Evolutionary conservation across 2,797 vertebrate genomes (phyloP).

Genomic region (Hyperoplus lanceolatus): DNA sequence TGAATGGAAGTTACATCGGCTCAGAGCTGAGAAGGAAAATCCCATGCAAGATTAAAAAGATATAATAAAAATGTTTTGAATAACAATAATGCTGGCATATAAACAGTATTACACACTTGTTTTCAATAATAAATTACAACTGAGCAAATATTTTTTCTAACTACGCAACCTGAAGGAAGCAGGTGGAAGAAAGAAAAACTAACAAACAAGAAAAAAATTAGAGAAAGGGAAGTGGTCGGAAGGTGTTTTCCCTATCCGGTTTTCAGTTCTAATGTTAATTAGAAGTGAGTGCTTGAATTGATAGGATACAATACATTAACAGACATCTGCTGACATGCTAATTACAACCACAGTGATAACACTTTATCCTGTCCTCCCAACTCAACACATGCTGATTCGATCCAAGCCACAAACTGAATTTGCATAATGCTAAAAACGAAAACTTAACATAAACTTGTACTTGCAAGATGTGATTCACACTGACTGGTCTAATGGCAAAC

Average conservation of each 20-base stretch:
- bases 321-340: neutral
- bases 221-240: slow-evolving; percentile 8
- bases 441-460: neutral
- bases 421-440: slow-evolving; percentile 5
- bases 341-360: slow-evolving; percentile 26
- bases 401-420: neutral
- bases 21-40: neutral
- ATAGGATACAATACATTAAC: neutral
- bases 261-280: neutral
- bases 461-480: slow-evolving; percentile 31
- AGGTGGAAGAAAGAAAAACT: neutral
- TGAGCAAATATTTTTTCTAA: neutral
- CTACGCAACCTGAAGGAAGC: neutral
- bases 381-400: slow-evolving; percentile 2
- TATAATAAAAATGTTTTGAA: neutral
- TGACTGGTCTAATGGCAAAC: slow-evolving; percentile 6
- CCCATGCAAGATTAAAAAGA: neutral
- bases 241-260: neutral
- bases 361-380: neutral
- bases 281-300: neutral
- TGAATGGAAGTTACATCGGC: slow-evolving; percentile 43
- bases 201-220: neutral
- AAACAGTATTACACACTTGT: neutral
- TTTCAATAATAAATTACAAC: slow-evolving; percentile 1
- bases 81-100: neutral